These are phyloP conservation scores for Papilio helenus DNA, from an alignment of 1,140 invertebrate genomes.

Conservation along the genomic window DNA sequence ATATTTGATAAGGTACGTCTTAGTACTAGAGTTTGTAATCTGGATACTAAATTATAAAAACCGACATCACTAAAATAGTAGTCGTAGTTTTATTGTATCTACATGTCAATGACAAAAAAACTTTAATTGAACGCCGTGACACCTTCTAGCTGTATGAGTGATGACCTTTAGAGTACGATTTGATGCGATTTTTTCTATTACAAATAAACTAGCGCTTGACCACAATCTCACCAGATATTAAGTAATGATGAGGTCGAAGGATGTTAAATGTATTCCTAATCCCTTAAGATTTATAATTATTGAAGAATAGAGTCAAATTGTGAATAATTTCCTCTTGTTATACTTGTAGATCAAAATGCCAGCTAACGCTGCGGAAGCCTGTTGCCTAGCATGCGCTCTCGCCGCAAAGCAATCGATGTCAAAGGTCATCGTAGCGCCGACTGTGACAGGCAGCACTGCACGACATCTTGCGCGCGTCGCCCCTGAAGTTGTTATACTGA, in stretches of 20 bases:
- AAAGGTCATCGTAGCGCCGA: conserved; percentile 43
- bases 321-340: neutral
- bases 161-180: neutral
- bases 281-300: neutral
- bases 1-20: too few relatives aligned
- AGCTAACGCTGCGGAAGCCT: conserved; percentile 50
- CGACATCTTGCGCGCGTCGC: conserved; percentile 40
- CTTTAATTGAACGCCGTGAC: too few relatives aligned
- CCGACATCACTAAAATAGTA: too few relatives aligned
- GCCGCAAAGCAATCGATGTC: conserved; percentile 41
- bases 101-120: too few relatives aligned
- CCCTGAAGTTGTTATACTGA: conserved; percentile 43
- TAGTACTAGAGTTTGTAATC: too few relatives aligned
- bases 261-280: too few relatives aligned
- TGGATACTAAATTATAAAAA: too few relatives aligned
- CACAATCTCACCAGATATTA: too few relatives aligned
- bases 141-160: neutral
- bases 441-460: conserved; percentile 48
- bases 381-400: conserved; percentile 43
- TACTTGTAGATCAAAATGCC: conserved; percentile 46
- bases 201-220: too few relatives aligned
- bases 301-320: neutral
- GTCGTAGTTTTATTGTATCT: too few relatives aligned
- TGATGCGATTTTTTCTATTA: neutral
- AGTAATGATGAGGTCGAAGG: too few relatives aligned